Percentiles rank a stretch among this genome's conserved stretches.
Conservation (phyloP, 2,888 invertebrate genomes). For the Eupithecia abbreviata region DNA sequence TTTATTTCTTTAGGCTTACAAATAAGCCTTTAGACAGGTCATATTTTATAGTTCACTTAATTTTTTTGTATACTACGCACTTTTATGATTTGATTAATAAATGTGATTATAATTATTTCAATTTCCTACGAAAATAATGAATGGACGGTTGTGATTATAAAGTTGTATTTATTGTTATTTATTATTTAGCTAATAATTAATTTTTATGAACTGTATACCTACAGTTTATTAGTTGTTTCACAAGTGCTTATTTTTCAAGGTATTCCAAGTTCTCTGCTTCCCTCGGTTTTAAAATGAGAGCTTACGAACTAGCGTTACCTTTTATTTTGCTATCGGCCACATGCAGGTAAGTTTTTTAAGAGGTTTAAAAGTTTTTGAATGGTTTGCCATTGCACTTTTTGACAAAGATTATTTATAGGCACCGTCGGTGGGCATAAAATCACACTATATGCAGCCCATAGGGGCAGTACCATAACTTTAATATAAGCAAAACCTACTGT, state of each 20-base stretch:
- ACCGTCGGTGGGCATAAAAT: neutral
- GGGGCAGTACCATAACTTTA: neutral
- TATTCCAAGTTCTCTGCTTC: constrained; percentile 13
- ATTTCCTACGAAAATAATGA: neutral
- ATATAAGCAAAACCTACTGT: no score
- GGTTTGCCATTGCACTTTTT: neutral
- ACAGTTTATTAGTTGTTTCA: neutral
- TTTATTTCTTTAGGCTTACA: no score
- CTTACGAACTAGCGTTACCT: constrained; percentile 21
- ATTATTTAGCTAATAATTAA: neutral
- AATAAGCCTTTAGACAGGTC: no score
- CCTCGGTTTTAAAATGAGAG: constrained; percentile 35
- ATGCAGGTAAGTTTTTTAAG: constrained; percentile 37
- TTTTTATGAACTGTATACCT: neutral
- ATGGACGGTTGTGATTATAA: neutral
- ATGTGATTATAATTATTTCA: neutral
- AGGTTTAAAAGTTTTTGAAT: neutral
- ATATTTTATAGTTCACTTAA: no score
- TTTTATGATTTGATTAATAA: neutral
- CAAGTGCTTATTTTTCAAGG: constrained; percentile 13
- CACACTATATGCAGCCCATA: neutral
- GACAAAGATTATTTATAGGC: neutral
- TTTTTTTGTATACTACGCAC: neutral
- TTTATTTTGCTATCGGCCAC: constrained; percentile 31
- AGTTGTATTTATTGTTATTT: neutral